phyloP scores from a whole-genome alignment of 1,140 invertebrate species.

The Pemphigus obesinymphae region DNA sequence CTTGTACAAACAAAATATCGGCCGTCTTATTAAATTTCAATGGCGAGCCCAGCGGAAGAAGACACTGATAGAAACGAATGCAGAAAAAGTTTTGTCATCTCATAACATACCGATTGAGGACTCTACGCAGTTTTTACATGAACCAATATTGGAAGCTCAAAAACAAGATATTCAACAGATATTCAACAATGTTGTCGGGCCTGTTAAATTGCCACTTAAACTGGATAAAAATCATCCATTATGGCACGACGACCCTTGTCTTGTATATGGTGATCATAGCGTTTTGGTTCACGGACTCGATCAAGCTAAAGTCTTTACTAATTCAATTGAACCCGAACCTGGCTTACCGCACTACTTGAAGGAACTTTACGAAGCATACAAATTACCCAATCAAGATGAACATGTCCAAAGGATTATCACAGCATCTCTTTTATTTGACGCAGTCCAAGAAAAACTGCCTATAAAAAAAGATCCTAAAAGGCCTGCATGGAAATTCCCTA shows the following conservation, averaged over 20 bases:
- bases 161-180: neutral
- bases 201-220: neutral
- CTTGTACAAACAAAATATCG: slow-evolving; percentile 29
- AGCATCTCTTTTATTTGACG: slow-evolving; percentile 70
- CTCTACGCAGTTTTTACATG: neutral
- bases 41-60: slow-evolving; percentile 37
- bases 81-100: neutral
- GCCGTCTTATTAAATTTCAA: slow-evolving; percentile 23
- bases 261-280: slow-evolving; percentile 58
- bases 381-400: slow-evolving; percentile 44
- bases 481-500: slow-evolving; percentile 65
- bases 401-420: slow-evolving; percentile 55
- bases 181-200: slow-evolving; percentile 4
- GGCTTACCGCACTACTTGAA: slow-evolving; percentile 59
- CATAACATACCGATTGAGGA: slow-evolving; percentile 19
- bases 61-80: neutral
- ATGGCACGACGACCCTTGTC: slow-evolving; percentile 59
- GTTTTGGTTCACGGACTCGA: slow-evolving; percentile 65
- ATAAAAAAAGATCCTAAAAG: slow-evolving; percentile 64
- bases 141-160: slow-evolving; percentile 12
- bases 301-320: slow-evolving; percentile 66
- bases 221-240: slow-evolving; percentile 59
- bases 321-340: slow-evolving; percentile 61
- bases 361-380: slow-evolving; percentile 44
- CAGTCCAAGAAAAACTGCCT: slow-evolving; percentile 69